A percentile compares a stretch with the other conserved stretches of the same genome.
Evolutionary conservation across 2,888 invertebrate species (phyloP).

Genomic region (Apeira syringaria): DNA sequence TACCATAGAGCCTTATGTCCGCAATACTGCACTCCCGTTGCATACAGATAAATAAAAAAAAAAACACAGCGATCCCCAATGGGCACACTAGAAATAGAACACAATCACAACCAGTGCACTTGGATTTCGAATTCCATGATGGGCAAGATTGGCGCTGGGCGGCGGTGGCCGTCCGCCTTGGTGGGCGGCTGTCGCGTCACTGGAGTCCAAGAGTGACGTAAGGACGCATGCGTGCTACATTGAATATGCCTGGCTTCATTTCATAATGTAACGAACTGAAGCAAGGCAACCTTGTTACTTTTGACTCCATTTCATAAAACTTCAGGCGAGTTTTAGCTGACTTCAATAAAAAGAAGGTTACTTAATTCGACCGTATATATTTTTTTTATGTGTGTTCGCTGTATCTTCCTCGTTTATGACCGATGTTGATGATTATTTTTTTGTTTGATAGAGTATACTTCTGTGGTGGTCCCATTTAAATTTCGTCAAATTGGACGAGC

Average conservation of each 20-base stretch:
- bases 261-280: constrained; percentile 69
- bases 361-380: too few species aligned
- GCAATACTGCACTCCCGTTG: constrained; percentile 21
- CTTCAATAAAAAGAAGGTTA: too few species aligned
- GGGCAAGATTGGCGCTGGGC: constrained; percentile 34
- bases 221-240: constrained; percentile 60
- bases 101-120: constrained; percentile 31
- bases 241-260: constrained; percentile 51
- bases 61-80: constrained; percentile 7
- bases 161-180: constrained; percentile 54
- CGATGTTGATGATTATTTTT: too few species aligned
- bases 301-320: constrained; percentile 4
- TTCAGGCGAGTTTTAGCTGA: too few species aligned
- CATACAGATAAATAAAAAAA: constrained; percentile 10
- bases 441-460: too few species aligned
- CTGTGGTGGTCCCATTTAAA: too few species aligned
- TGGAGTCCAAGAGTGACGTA: constrained; percentile 43
- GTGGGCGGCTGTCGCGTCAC: constrained; percentile 51
- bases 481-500: too few species aligned
- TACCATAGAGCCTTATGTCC: constrained; percentile 15
- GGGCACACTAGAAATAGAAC: constrained; percentile 9
- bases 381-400: too few species aligned
- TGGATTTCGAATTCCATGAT: constrained; percentile 64
- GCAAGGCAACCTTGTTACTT: constrained; percentile 14
- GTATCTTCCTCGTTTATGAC: too few species aligned